Evolutionary conservation across 2,888 invertebrate genomes (phyloP).

Genomic region (Lasioglossum calceatum): DNA sequence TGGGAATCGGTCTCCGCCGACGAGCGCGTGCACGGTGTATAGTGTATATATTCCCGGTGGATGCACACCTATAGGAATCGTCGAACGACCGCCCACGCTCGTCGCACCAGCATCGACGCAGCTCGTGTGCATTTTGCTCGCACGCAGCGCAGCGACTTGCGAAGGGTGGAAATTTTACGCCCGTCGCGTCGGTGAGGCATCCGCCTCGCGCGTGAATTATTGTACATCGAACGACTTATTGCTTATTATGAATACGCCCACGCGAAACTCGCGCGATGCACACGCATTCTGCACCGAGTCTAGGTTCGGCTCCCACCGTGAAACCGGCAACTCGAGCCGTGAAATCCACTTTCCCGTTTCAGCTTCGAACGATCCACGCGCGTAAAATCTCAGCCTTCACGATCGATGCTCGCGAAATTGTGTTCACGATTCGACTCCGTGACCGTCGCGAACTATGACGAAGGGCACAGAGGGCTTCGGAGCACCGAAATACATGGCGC

Average conservation of each 20-base stretch:
- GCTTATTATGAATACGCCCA: conserved; percentile 79
- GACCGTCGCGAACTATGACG: conserved; percentile 32
- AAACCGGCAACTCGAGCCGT: background rate
- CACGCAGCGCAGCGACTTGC: conserved; percentile 34
- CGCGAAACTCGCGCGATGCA: conserved; percentile 25
- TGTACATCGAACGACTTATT: conserved; percentile 72
- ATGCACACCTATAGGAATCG: conserved; percentile 8
- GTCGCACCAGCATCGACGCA: background rate
- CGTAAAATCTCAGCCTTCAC: conserved; percentile 16
- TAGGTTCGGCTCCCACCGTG: background rate
- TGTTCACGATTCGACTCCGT: conserved; percentile 5
- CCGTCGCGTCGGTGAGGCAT: conserved; percentile 62
- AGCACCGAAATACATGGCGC: conserved; percentile 22
- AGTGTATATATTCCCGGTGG: conserved; percentile 4
- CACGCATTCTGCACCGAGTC: background rate
- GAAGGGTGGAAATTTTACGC: conserved; percentile 66
- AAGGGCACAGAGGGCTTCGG: conserved; percentile 23
- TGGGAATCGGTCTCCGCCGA: conserved; percentile 37
- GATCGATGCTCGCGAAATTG: conserved; percentile 21
- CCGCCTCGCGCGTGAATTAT: conserved; percentile 69
- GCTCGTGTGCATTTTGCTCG: conserved; percentile 39
- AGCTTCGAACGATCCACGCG: background rate
- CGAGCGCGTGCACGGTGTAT: background rate
- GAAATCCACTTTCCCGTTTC: background rate
- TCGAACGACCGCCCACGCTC: conserved; percentile 54